Percentiles rank a stretch among this genome's conserved stretches.
Evolutionary conservation across 2,888 invertebrate species (phyloP).

Genomic region (Aleiodes alternator): DNA sequence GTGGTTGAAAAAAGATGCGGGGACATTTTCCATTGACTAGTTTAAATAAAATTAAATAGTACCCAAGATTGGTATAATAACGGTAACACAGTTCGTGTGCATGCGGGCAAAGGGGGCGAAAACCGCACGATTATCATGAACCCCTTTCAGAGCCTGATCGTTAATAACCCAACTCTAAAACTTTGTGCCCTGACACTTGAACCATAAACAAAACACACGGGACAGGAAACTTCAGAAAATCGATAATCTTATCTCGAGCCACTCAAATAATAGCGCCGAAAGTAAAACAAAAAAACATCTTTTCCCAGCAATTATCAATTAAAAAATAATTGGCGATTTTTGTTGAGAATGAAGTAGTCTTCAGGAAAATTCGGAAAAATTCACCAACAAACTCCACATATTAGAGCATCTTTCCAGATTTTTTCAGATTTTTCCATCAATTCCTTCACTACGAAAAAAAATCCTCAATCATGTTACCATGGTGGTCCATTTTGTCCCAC

Average conservation of each 20-base stretch:
- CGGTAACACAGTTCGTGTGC: conserved; percentile 17
- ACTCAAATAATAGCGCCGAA: too few species aligned
- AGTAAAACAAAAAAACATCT: background rate
- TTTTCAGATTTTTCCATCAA: too few species aligned
- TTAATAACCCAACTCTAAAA: conserved; percentile 18
- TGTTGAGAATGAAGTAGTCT: too few species aligned
- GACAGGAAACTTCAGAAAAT: background rate
- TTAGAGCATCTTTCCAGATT: too few species aligned
- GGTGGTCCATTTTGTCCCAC: too few species aligned
- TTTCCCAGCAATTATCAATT: background rate
- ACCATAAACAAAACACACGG: background rate
- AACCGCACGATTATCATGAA: conserved; percentile 7
- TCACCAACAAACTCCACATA: too few species aligned
- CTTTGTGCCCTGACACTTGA: background rate
- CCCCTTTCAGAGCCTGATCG: background rate
- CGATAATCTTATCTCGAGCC: too few species aligned
- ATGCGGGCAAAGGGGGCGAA: conserved; percentile 19
- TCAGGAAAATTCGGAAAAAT: too few species aligned
- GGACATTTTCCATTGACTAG: conserved; percentile 8
- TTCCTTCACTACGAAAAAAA: too few species aligned
- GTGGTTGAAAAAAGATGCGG: conserved; percentile 23
- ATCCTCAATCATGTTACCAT: too few species aligned
- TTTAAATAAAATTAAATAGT: background rate
- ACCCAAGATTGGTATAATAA: conserved; percentile 29
- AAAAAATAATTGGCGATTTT: too few species aligned